phyloP scores from a whole-genome alignment of 2,113 vertebrate species.

The Montifringilla adamsi region DNA sequence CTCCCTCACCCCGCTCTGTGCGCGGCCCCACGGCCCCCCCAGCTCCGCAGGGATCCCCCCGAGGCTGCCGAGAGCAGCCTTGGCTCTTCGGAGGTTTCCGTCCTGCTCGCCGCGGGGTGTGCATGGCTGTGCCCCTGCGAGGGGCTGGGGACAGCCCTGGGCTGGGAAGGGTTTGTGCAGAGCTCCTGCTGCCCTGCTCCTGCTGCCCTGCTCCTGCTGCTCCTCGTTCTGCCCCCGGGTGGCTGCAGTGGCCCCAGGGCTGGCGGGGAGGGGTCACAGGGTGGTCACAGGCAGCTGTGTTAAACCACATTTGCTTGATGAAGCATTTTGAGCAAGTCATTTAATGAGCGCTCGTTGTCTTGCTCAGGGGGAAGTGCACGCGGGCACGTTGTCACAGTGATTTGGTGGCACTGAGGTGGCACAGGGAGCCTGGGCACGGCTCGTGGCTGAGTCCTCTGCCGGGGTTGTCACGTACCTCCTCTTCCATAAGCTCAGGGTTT shows the following conservation, averaged over 20 bases:
- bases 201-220: background rate
- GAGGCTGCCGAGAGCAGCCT: rapidly evolving
- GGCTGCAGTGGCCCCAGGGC: background rate
- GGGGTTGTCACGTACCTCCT: background rate
- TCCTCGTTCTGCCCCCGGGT: rapidly evolving
- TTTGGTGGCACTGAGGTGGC: background rate
- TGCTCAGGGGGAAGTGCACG: background rate
- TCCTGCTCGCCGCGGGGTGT: rapidly evolving
- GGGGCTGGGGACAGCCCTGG: background rate
- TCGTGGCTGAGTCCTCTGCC: background rate
- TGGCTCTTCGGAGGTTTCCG: background rate
- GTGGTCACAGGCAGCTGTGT: background rate
- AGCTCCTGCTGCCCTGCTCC: background rate
- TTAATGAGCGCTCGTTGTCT: background rate
- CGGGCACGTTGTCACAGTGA: background rate
- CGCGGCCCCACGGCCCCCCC: rapidly evolving
- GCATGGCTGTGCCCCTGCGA: rapidly evolving
- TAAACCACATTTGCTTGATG: background rate
- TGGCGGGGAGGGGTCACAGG: background rate
- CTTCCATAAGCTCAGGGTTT: background rate
- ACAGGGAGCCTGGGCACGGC: background rate
- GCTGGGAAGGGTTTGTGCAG: rapidly evolving
- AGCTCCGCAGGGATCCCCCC: rapidly evolving
- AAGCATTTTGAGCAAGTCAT: background rate
- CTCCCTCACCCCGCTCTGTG: background rate